Percentiles rank a stretch among this genome's conserved stretches.
These are phyloP conservation scores for cat (Felis catus) DNA, from an alignment of 2,113 vertebrate species.

Conservation along the genomic window F.catus_Fca126_mat1.0 CM031423.1:7364501-7365000, in stretches of 20 bases:
- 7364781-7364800: constrained; percentile 92
- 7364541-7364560: background rate
- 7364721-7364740: constrained; percentile 46
- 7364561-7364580: background rate
- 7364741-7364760: constrained; percentile 68
- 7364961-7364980: constrained; percentile 59
- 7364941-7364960: constrained; percentile 70
- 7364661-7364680: background rate
- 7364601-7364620: background rate
- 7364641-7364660: background rate
- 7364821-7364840: constrained; percentile 90
- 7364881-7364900: constrained; percentile 95
- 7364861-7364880: constrained; percentile 94
- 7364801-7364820: constrained; percentile 91
- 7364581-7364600: background rate
- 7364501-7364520: background rate
- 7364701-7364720: background rate
- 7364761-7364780: constrained; percentile 84
- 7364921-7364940: constrained; percentile 84
- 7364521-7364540: background rate
- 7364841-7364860: constrained; percentile 85
- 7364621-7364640: background rate
- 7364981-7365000: constrained; percentile 49
- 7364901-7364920: constrained; percentile 92
- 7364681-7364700: background rate